Conservation (phyloP, 2,888 invertebrate genomes). For the Automeris io region DNA sequence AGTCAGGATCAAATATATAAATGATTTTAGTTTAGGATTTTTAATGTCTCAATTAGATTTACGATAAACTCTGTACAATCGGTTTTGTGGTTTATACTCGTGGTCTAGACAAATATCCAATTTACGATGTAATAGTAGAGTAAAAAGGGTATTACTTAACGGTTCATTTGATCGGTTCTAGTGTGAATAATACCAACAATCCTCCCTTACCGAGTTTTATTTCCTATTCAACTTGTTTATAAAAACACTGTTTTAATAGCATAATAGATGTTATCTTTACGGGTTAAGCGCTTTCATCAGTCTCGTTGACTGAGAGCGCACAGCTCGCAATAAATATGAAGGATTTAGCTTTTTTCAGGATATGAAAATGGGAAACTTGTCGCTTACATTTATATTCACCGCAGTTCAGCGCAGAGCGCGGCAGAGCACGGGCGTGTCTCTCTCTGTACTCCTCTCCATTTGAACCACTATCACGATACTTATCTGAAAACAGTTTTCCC, state of each 20-base stretch:
- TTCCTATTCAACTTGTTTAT: neutral
- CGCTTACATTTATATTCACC: conserved; percentile 39
- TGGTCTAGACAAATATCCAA: no score
- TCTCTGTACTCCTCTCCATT: conserved; percentile 10
- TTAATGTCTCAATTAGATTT: no score
- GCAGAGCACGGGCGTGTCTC: conserved; percentile 39
- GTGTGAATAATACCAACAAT: no score
- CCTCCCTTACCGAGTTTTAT: no score
- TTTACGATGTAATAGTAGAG: no score
- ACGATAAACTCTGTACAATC: no score
- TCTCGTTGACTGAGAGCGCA: neutral
- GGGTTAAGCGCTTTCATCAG: neutral
- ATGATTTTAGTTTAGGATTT: no score
- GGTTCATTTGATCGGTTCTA: no score
- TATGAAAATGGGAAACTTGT: conserved; percentile 47
- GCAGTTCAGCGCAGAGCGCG: conserved; percentile 63
- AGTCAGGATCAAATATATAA: no score
- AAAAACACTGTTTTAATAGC: neutral
- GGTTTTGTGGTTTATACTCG: no score
- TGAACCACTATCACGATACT: conserved; percentile 4
- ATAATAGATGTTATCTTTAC: neutral
- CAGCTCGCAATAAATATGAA: conserved; percentile 7
- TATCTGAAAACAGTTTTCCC: conserved; percentile 1
- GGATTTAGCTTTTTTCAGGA: conserved; percentile 28
- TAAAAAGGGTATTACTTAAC: no score